A percentile compares a stretch with the other conserved stretches of the same genome.
Conservation (phyloP, 64 coral and sea anemone genomes). For the Porites lutea region DNA sequence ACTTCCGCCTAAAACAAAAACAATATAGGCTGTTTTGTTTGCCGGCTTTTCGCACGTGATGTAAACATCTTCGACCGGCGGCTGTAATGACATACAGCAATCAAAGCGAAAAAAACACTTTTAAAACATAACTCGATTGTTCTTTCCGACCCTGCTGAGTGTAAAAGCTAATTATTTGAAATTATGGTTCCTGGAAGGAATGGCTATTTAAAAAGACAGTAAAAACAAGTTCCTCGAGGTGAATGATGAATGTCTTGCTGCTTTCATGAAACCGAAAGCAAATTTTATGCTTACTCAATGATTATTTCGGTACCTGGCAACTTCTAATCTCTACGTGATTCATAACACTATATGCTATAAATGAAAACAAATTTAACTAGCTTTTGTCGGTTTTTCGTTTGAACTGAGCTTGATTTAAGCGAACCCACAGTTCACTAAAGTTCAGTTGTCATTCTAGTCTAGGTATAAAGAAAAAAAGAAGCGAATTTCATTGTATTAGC, state of each 20-base stretch:
- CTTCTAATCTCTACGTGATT: neutral
- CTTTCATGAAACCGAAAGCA: neutral
- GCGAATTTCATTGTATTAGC: neutral
- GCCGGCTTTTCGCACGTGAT: constrained; percentile 7
- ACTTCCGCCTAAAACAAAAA: constrained; percentile 11
- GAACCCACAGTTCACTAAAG: neutral
- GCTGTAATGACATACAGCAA: neutral
- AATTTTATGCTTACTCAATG: constrained; percentile 9
- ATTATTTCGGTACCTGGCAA: neutral
- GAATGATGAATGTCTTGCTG: neutral
- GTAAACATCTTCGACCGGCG: constrained; percentile 15
- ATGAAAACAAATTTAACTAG: neutral
- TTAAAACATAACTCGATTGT: neutral
- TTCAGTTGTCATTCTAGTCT: neutral
- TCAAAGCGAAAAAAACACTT: neutral
- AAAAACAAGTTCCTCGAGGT: too few species aligned
- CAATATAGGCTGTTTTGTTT: constrained; percentile 16
- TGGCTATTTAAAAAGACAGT: neutral
- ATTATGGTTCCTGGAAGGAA: neutral
- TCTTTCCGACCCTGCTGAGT: neutral
- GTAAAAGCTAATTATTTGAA: neutral
- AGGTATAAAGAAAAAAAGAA: neutral
- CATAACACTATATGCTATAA: neutral
- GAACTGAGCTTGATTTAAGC: neutral
- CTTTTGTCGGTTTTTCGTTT: neutral